phyloP scores from a whole-genome alignment of 2,888 invertebrate genomes.

The Zele albiditarsus region DNA sequence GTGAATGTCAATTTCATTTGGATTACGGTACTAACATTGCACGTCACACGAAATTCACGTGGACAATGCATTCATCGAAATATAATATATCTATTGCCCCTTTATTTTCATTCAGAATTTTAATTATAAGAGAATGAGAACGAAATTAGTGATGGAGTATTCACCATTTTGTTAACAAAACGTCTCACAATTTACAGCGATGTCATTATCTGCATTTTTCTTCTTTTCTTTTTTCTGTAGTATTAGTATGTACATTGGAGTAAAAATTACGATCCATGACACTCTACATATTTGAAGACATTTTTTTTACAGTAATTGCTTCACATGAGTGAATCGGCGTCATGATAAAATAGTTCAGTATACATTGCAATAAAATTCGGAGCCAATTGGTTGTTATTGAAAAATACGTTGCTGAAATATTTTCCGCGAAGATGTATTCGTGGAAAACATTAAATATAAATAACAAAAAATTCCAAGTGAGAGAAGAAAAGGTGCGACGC shows the following conservation, averaged over 20 bases:
- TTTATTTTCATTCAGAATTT: not conserved
- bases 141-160: too few relatives aligned
- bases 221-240: not conserved
- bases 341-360: not conserved
- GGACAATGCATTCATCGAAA: conserved; percentile 46
- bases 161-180: not conserved
- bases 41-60: conserved; percentile 57
- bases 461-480: conserved; percentile 14
- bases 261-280: not conserved
- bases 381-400: not conserved
- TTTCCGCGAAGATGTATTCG: not conserved
- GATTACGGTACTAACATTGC: conserved; percentile 69
- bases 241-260: not conserved
- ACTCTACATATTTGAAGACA: not conserved
- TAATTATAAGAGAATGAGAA: not conserved
- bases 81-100: conserved; percentile 23
- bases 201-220: not conserved
- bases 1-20: conserved; percentile 70
- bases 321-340: not conserved
- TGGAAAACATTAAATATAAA: conserved; percentile 5
- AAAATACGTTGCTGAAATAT: not conserved
- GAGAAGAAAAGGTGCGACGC: conserved; percentile 4
- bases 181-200: not conserved
- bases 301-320: not conserved
- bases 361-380: not conserved